Evolutionary conservation across 1,140 invertebrate genomes (phyloP).

Genomic region (Anastatus disparis): DNA sequence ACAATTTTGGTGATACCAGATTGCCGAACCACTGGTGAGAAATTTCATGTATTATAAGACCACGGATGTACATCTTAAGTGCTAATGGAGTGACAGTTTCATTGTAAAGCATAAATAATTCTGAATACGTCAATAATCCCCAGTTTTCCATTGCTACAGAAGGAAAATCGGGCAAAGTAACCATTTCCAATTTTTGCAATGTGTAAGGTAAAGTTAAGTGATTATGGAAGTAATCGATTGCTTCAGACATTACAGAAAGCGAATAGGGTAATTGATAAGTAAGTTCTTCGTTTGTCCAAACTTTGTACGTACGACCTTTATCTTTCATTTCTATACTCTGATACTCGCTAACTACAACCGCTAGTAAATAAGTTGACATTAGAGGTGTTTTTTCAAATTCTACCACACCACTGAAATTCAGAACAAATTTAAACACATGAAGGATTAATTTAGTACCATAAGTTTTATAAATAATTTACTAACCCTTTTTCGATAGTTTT

Average conservation of each 20-base stretch:
- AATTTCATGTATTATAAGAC: slow-evolving; percentile 73
- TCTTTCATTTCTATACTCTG: slow-evolving; percentile 45
- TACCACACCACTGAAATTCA: slow-evolving; percentile 74
- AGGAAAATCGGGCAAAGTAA: slow-evolving; percentile 91
- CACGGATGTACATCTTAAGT: slow-evolving; percentile 79
- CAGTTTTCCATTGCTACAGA: slow-evolving; percentile 94
- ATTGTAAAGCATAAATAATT: slow-evolving; percentile 88
- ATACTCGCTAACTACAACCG: slow-evolving; percentile 82
- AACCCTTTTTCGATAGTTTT: background rate
- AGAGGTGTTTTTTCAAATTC: slow-evolving; percentile 82
- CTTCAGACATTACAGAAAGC: slow-evolving; percentile 81
- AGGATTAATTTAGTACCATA: slow-evolving; percentile 58
- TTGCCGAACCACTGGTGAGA: slow-evolving; percentile 74
- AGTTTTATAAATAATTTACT: slow-evolving; percentile 51
- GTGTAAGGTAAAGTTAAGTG: slow-evolving; percentile 86
- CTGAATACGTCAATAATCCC: slow-evolving; percentile 87
- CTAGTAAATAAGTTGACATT: slow-evolving; percentile 95
- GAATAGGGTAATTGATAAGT: slow-evolving; percentile 84
- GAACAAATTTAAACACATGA: background rate
- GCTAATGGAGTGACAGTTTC: slow-evolving; percentile 73
- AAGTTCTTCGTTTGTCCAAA: slow-evolving; percentile 86
- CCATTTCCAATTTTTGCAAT: slow-evolving; percentile 86
- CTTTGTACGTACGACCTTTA: slow-evolving; percentile 69
- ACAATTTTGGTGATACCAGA: slow-evolving; percentile 69
- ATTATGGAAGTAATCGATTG: slow-evolving; percentile 83